A percentile compares a stretch with the other conserved stretches of the same genome.
Evolutionary conservation across 2,888 invertebrate genomes (phyloP).

Genomic region (Pyrocoelia pectoralis): DNA sequence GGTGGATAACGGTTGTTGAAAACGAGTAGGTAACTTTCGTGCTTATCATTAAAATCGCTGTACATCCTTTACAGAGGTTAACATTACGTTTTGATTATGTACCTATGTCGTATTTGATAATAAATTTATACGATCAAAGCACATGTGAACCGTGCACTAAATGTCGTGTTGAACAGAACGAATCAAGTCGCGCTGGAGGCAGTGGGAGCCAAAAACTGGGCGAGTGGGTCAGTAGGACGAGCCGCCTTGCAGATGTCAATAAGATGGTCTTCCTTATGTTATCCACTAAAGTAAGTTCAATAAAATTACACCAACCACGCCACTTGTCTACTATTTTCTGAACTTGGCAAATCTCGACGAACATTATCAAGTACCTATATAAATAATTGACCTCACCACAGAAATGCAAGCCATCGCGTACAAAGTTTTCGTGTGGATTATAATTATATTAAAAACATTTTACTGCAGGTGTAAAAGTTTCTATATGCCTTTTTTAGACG

Average conservation of each 20-base stretch:
- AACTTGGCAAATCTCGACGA: no score
- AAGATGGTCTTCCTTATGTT: constrained; percentile 45
- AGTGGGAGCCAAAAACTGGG: constrained; percentile 51
- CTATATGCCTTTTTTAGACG: background rate
- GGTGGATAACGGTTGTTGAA: constrained; percentile 2
- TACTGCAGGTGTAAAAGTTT: background rate
- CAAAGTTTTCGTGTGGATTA: no score
- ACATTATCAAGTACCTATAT: no score
- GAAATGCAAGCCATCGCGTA: no score
- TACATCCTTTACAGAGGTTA: constrained; percentile 11
- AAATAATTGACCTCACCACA: no score
- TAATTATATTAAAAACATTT: background rate
- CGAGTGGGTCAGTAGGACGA: constrained; percentile 56
- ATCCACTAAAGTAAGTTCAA: background rate
- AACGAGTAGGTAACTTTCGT: constrained; percentile 12
- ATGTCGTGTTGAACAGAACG: constrained; percentile 43
- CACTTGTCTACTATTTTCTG: no score
- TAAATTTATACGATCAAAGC: constrained; percentile 38
- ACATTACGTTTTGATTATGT: constrained; percentile 26
- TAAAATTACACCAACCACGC: background rate
- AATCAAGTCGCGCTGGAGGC: constrained; percentile 44
- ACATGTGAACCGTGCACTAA: constrained; percentile 38
- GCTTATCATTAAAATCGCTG: constrained; percentile 27
- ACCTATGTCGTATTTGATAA: constrained; percentile 19
- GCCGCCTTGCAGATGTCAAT: constrained; percentile 55